phyloP scores from a whole-genome alignment of 2,797 vertebrate genomes.

The Perdix hodgsoniae region DNA sequence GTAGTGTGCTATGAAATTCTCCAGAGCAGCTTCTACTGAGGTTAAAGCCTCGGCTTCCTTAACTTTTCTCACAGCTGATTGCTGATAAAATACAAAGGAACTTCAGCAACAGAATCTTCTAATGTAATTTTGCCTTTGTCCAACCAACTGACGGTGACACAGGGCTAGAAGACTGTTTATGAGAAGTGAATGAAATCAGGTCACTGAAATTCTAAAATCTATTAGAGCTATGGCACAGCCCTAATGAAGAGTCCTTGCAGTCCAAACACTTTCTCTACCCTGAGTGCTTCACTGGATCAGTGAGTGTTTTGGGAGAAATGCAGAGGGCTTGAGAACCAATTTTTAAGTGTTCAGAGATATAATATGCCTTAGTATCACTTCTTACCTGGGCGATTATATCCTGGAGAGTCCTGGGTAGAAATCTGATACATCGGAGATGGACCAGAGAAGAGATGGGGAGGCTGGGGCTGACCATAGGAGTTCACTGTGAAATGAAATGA shows the following conservation, averaged over 20 bases:
- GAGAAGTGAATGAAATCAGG: not conserved
- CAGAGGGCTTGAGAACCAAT: not conserved
- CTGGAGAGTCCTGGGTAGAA: slow-evolving; percentile 82
- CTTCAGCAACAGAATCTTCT: not conserved
- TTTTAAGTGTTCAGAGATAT: not conserved
- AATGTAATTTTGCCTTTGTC: not conserved
- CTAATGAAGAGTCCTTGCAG: not conserved
- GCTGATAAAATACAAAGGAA: not conserved
- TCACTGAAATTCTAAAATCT: not conserved
- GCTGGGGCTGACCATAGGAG: slow-evolving; percentile 84
- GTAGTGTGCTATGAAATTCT: not conserved
- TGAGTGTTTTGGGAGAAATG: not conserved
- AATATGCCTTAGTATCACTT: not conserved
- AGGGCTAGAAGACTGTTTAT: not conserved
- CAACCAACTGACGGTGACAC: not conserved
- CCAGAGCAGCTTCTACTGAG: not conserved
- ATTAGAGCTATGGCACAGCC: not conserved
- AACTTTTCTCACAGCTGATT: not conserved
- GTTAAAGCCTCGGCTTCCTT: not conserved
- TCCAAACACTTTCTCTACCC: not conserved
- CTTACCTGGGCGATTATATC: slow-evolving; percentile 84
- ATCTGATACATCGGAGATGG: slow-evolving; percentile 84
- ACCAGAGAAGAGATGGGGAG: slow-evolving; percentile 82
- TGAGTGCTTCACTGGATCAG: not conserved
- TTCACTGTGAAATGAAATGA: slow-evolving; percentile 75